Base-by-base conservation (phyloP, 2,888 invertebrate genomes). In the Drosophila fungiperda region DNA sequence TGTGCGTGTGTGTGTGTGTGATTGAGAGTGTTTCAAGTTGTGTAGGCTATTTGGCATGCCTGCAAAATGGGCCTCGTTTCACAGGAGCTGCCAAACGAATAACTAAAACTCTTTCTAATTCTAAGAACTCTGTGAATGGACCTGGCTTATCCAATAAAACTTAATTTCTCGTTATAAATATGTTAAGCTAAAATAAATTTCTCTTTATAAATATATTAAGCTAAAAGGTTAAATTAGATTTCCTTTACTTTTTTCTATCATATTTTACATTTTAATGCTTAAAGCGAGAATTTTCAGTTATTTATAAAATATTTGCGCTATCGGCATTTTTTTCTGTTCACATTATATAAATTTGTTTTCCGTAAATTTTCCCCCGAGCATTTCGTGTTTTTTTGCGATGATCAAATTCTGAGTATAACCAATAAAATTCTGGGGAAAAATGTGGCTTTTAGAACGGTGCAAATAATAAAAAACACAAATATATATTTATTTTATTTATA, bases 11-110 rank as follows among this genome's bases (percentile, higher is more conserved):
- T 40, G 62, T 66, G 58, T 60, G 29, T 23, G 42, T 17, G 12
- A 35, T 9, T 49, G 26, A 20, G 35, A 36, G 49, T 26, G 33
- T n/a, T 29, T n/a, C 23, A 49, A 50, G 53, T 55, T 58, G 45
- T 45, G 55, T 45, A 36, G 55, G 53, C n/a, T 35, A 57, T 72
- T 53, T 42, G 42, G 55, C 48, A 50, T 29, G 72, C 62, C 33
- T 57, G 58, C 7, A 17, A 52, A 48, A 40, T 32, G 40, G 9
- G 33, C 32, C 32, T 12, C 29, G 33, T 45, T 29, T 42, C 50
- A 20, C 29, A 33, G n/a, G 49, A 66, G 42, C 48, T 63, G 45
- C 48, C 59, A 17, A 17, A 9, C n/a, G n/a, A 29, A 11, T 20
- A 40, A 20, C 48, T 62, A n/a, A 26, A 38, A 23, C 32, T 48